Conservation (phyloP, 2,888 invertebrate genomes). For the Caenorhabditis drosophilae region DNA sequence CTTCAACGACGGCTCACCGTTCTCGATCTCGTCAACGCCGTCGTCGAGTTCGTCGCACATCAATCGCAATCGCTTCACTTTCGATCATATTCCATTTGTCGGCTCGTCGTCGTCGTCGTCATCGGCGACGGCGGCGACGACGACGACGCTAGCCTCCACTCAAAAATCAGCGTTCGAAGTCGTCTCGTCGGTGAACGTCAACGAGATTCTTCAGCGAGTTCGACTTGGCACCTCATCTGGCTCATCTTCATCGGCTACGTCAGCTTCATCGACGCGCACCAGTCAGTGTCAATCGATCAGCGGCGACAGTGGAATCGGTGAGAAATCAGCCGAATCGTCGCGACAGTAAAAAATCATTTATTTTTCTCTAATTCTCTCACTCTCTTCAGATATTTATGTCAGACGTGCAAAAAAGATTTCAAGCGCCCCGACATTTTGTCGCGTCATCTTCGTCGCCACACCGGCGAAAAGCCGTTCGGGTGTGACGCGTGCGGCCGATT, state of each 20-base stretch:
- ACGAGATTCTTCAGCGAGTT: conserved; percentile 34
- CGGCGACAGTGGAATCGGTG: no score
- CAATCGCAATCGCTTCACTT: conserved; percentile 42
- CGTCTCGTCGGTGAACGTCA: conserved; percentile 19
- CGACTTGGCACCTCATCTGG: conserved; percentile 33
- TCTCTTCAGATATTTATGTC: conserved; percentile 40
- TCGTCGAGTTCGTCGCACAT: conserved; percentile 32
- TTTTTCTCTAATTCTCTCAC: no score
- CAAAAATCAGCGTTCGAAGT: conserved; percentile 35
- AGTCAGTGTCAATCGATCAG: conserved; percentile 12
- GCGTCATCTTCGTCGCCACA: conserved; percentile 63
- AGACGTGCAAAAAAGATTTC: conserved; percentile 64
- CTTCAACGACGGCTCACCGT: conserved; percentile 57
- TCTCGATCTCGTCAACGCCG: conserved; percentile 55
- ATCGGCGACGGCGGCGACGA: not conserved
- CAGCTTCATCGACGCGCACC: conserved; percentile 4
- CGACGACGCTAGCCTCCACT: not conserved
- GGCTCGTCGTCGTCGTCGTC: conserved; percentile 21
- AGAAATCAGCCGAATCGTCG: conserved; percentile 5
- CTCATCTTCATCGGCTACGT: conserved; percentile 14
- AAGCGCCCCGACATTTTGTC: conserved; percentile 65
- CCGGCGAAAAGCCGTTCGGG: conserved; percentile 67
- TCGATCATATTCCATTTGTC: conserved; percentile 48
- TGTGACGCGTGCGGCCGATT: conserved; percentile 62
- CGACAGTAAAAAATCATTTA: no score